These are phyloP conservation scores for Rotaria socialis DNA, from an alignment of 2,888 invertebrate genomes.

Conservation along the genomic window DNA sequence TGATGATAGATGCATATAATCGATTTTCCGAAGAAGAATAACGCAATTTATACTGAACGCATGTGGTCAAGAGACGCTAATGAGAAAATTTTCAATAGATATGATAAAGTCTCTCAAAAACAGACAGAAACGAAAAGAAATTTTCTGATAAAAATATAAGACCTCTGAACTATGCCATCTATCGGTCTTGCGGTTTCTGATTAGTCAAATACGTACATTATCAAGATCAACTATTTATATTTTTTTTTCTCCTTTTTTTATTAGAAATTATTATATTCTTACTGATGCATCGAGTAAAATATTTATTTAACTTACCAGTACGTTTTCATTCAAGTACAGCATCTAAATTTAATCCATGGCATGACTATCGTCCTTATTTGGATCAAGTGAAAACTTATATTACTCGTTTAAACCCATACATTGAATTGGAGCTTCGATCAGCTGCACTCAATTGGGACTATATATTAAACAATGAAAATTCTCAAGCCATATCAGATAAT, in stretches of 20 bases:
- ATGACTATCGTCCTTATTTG: constrained; percentile 30
- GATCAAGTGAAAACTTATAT: constrained; percentile 40
- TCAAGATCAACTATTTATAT: neutral
- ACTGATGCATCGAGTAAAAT: neutral
- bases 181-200: neutral
- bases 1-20: neutral
- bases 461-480: constrained; percentile 38
- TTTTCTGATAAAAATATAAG: no score
- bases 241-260: neutral
- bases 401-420: constrained; percentile 30
- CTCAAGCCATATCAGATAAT: constrained; percentile 33
- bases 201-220: neutral
- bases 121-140: no score
- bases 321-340: neutral
- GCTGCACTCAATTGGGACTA: constrained; percentile 41
- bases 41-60: neutral
- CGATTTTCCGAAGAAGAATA: neutral
- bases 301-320: neutral
- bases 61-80: neutral
- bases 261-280: no score
- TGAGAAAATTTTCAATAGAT: neutral
- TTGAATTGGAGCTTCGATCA: constrained; percentile 39
- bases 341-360: constrained; percentile 12
- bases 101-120: neutral
- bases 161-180: neutral